phyloP scores from a whole-genome alignment of 1,140 invertebrate genomes.

The Harlomillsia oculata region DNA sequence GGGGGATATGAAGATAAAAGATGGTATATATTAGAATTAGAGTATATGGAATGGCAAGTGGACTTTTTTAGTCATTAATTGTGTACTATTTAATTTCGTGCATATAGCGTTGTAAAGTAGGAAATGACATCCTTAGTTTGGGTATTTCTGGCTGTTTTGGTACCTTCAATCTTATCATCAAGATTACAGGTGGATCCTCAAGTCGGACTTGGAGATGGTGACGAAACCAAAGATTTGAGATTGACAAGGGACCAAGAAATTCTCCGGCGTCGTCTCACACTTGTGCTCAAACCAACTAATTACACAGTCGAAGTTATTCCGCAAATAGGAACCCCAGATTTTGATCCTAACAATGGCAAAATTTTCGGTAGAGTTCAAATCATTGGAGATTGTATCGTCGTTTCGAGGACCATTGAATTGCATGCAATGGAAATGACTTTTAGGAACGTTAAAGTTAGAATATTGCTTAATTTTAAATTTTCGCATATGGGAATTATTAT shows the following conservation, averaged over 20 bases:
- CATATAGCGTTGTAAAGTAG: background rate
- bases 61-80: too few species aligned
- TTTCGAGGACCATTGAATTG: conserved; percentile 7
- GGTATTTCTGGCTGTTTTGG: background rate
- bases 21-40: background rate
- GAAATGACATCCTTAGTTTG: background rate
- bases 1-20: too few species aligned
- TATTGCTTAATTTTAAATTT: background rate
- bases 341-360: background rate
- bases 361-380: conserved; percentile 10
- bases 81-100: too few species aligned
- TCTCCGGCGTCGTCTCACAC: background rate
- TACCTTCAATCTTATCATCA: background rate
- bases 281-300: conserved; percentile 2
- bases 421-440: background rate
- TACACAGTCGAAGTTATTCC: conserved; percentile 8
- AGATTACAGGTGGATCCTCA: background rate
- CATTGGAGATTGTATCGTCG: background rate
- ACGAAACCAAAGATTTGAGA: too few species aligned
- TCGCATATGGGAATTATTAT: background rate
- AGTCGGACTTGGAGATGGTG: conserved; percentile 3
- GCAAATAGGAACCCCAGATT: background rate
- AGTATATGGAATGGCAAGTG: background rate
- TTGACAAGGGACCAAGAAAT: background rate
- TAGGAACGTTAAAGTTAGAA: background rate